phyloP scores from a whole-genome alignment of 2,113 vertebrate genomes.

The Oncorhynchus kisutch region DNA sequence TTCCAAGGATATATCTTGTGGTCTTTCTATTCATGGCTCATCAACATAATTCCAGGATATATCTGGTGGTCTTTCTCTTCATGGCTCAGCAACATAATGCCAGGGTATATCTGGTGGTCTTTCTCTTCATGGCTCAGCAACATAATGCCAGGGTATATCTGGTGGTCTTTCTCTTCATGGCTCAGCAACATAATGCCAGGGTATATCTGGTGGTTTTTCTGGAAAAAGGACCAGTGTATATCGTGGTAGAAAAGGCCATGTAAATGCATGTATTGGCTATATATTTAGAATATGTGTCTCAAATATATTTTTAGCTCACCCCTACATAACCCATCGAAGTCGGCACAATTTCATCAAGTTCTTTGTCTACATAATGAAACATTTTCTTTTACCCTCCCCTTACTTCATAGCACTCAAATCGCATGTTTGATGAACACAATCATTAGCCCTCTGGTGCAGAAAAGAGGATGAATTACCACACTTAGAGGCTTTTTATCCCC shows the following conservation, averaged over 20 bases:
- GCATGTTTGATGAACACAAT: constrained; percentile 17
- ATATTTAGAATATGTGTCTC: constrained; percentile 1
- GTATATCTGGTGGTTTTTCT: neutral
- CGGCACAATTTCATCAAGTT: constrained; percentile 19
- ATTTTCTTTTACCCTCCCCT: constrained; percentile 22
- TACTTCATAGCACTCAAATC: neutral
- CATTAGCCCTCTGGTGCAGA: constrained; percentile 17
- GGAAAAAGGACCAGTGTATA: neutral
- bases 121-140: no score
- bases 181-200: neutral
- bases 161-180: no score
- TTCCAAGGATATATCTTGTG: no score
- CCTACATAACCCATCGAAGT: constrained; percentile 27
- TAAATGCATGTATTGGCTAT: neutral
- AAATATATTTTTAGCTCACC: constrained; percentile 26
- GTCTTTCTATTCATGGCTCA: no score
- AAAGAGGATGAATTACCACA: constrained; percentile 34
- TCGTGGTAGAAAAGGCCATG: neutral
- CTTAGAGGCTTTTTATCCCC: constrained; percentile 29
- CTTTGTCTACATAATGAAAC: constrained; percentile 36
- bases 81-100: no score
- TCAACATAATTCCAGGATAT: no score
- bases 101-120: no score
- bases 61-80: no score
- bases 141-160: no score